phyloP scores from a whole-genome alignment of 2,797 vertebrate genomes.

The Numenius phaeopus region DNA sequence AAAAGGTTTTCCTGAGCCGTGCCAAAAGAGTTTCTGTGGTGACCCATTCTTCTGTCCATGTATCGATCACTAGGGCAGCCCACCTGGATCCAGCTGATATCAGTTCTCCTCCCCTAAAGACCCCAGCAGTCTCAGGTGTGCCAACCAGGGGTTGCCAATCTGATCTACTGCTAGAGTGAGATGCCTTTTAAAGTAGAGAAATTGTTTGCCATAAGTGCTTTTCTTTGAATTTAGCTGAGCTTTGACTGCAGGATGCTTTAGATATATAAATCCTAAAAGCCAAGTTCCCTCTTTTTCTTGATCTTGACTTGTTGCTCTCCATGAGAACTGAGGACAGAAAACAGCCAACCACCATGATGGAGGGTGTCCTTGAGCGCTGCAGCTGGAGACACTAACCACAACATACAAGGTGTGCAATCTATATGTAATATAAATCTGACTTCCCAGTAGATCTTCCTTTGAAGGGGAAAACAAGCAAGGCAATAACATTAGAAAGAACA shows the following conservation, averaged over 20 bases:
- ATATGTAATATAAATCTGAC: neutral
- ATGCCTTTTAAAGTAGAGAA: neutral
- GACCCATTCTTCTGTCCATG: neutral
- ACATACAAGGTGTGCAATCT: neutral
- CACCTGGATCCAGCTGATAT: neutral
- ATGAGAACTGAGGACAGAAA: neutral
- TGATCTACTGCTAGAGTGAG: neutral
- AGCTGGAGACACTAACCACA: neutral
- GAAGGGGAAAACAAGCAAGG: neutral
- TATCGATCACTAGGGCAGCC: neutral
- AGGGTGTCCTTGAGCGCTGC: neutral
- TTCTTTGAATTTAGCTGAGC: neutral
- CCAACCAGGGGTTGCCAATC: neutral
- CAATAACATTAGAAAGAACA: neutral
- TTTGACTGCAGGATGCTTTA: neutral
- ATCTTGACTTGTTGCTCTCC: neutral
- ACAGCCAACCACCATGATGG: neutral
- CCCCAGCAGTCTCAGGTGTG: neutral
- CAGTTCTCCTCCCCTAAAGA: neutral
- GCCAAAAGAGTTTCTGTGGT: neutral
- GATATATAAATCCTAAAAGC: neutral
- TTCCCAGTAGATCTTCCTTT: neutral
- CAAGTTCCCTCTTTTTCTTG: neutral
- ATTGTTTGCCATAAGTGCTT: neutral
- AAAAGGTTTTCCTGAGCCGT: neutral